Percentiles rank a stretch among this genome's conserved stretches.
These are phyloP conservation scores for Archocentrus centrarchus DNA, from an alignment of 2,113 vertebrate species.

Conservation along the genomic window DNA sequence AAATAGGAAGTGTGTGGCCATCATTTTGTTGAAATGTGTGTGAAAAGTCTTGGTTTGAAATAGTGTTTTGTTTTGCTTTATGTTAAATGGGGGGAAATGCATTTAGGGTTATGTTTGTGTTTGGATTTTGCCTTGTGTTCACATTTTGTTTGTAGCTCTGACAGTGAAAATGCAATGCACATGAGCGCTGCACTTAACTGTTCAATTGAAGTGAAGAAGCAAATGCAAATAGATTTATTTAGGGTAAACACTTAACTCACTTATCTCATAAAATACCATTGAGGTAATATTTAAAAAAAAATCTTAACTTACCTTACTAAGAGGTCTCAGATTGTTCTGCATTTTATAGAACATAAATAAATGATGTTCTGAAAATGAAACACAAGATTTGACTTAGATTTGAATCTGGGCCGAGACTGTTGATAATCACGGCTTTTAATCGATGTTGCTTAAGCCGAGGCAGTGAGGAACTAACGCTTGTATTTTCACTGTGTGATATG, in stretches of 20 bases:
- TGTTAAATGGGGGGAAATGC: slow-evolving; percentile 19
- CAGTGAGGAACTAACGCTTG: not conserved
- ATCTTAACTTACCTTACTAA: not conserved
- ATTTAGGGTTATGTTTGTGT: not conserved
- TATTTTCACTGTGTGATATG: not conserved
- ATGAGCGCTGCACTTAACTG: not conserved
- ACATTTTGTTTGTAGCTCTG: not conserved
- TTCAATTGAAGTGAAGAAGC: not conserved
- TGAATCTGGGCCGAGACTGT: not conserved
- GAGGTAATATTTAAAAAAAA: not conserved
- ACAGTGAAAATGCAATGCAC: not conserved
- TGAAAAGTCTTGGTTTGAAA: slow-evolving; percentile 57
- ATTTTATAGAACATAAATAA: not conserved
- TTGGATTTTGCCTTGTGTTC: slow-evolving; percentile 18
- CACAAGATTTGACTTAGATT: not conserved
- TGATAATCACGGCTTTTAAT: not conserved
- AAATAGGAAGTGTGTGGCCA: slow-evolving; percentile 41
- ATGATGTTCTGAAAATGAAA: not conserved
- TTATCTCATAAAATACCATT: not conserved
- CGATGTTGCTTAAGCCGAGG: not conserved
- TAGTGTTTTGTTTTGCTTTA: slow-evolving; percentile 51
- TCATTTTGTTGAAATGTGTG: slow-evolving; percentile 69
- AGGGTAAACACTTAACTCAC: not conserved
- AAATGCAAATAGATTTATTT: not conserved
- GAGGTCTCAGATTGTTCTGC: not conserved